phyloP scores from a whole-genome alignment of 2,888 invertebrate species.

The Ramazzottius varieornatus region DNA sequence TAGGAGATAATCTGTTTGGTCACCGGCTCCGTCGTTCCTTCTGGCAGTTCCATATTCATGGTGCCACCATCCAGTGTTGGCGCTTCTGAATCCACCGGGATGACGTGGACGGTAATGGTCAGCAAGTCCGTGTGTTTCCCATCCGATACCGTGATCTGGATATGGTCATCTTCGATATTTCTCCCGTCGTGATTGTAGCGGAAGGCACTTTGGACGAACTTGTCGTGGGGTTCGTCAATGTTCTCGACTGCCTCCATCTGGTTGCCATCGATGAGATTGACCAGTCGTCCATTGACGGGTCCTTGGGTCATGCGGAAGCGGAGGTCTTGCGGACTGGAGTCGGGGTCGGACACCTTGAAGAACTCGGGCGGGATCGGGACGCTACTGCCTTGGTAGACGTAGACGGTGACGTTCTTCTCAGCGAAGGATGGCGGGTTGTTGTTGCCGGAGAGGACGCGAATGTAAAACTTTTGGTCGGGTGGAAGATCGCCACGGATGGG shows the following conservation, averaged over 20 bases:
- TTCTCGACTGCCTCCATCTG: not conserved
- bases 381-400: not conserved
- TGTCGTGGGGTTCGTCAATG: not conserved
- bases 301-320: not conserved
- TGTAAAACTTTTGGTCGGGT: not conserved
- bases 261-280: not conserved
- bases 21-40: constrained; percentile 1
- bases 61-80: not conserved
- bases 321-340: not conserved
- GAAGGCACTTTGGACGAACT: not conserved
- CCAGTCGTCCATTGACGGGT: not conserved
- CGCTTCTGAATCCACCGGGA: not conserved
- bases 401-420: not conserved
- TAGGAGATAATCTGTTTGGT: not conserved
- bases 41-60: constrained; percentile 1
- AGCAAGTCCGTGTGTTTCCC: not conserved
- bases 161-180: not conserved
- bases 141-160: not conserved
- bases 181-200: not conserved
- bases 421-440: not conserved
- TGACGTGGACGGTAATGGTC: not conserved
- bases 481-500: not conserved
- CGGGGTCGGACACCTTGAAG: not conserved
- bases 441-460: not conserved
- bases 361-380: not conserved